Evolutionary conservation across 2,113 vertebrate genomes (phyloP).

Genomic region (Pelodiscus sinensis): DNA sequence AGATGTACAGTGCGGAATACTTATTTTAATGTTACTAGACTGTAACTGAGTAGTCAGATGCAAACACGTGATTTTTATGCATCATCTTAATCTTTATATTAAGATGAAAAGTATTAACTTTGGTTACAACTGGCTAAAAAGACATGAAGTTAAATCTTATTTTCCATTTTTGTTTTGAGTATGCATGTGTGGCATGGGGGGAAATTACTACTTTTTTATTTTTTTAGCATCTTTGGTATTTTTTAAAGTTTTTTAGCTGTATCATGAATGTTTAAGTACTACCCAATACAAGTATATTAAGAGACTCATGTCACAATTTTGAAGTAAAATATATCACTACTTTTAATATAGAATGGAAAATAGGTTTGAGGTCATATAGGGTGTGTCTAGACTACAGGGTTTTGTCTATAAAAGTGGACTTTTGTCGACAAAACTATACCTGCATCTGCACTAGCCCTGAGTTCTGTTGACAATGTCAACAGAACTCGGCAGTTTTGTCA

Average conservation of each 20-base stretch:
- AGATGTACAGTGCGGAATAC: neutral
- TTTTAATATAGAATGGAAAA: neutral
- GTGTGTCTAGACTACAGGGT: too few relatives aligned
- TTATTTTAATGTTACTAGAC: too few relatives aligned
- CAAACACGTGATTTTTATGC: neutral
- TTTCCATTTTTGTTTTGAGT: neutral
- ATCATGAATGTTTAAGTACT: neutral
- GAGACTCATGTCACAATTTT: neutral
- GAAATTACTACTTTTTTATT: neutral
- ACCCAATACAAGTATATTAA: too few relatives aligned
- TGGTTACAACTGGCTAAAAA: neutral
- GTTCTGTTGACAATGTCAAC: too few relatives aligned
- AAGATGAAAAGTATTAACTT: neutral
- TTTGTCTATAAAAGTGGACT: too few relatives aligned
- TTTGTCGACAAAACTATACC: too few relatives aligned
- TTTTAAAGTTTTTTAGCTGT: neutral
- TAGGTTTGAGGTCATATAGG: neutral
- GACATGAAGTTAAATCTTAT: neutral
- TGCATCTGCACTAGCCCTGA: too few relatives aligned
- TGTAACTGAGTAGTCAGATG: neutral
- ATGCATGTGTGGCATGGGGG: too few relatives aligned
- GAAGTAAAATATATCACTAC: neutral
- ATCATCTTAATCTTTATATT: neutral
- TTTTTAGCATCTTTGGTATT: too few relatives aligned
- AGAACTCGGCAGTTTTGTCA: too few relatives aligned